phyloP scores from a whole-genome alignment of 2,888 invertebrate species.

The Lasioglossum leucozonium region DNA sequence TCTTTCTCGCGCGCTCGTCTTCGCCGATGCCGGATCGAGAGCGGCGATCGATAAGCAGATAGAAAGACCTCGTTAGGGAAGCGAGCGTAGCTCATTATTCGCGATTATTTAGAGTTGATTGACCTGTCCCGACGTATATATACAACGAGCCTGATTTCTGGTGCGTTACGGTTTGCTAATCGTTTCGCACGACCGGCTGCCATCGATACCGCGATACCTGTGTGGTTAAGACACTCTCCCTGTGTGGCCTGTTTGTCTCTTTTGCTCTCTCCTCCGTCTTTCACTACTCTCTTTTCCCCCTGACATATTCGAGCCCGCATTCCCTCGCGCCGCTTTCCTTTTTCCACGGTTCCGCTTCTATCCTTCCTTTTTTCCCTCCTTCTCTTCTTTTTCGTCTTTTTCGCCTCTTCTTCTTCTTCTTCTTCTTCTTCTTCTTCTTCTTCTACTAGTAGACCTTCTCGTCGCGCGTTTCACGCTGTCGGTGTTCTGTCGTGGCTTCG shows the following conservation, averaged over 20 bases:
- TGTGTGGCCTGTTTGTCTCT: slow-evolving; percentile 43
- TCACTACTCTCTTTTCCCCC: slow-evolving; percentile 30
- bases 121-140: slow-evolving; percentile 70
- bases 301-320: slow-evolving; percentile 26
- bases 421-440: not conserved
- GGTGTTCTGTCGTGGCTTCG: slow-evolving; percentile 15
- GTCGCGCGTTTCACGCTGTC: slow-evolving; percentile 29
- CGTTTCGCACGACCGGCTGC: slow-evolving; percentile 78
- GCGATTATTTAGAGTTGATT: slow-evolving; percentile 75
- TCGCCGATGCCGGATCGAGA: slow-evolving; percentile 39
- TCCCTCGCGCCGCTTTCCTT: slow-evolving; percentile 51
- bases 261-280: slow-evolving; percentile 17
- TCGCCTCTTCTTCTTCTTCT: not conserved
- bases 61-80: slow-evolving; percentile 35
- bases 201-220: slow-evolving; percentile 58
- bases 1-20: not conserved
- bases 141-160: slow-evolving; percentile 69
- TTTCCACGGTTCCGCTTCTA: slow-evolving; percentile 39
- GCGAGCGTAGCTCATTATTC: slow-evolving; percentile 46
- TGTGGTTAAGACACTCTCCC: slow-evolving; percentile 48
- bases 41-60: slow-evolving; percentile 35
- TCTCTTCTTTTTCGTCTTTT: not conserved
- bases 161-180: slow-evolving; percentile 78
- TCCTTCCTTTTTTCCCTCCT: not conserved
- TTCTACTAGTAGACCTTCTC: not conserved